A percentile compares a stretch with the other conserved stretches of the same genome.
phyloP scores from a whole-genome alignment of 2,113 vertebrate genomes.

The Casuarius casuarius region DNA sequence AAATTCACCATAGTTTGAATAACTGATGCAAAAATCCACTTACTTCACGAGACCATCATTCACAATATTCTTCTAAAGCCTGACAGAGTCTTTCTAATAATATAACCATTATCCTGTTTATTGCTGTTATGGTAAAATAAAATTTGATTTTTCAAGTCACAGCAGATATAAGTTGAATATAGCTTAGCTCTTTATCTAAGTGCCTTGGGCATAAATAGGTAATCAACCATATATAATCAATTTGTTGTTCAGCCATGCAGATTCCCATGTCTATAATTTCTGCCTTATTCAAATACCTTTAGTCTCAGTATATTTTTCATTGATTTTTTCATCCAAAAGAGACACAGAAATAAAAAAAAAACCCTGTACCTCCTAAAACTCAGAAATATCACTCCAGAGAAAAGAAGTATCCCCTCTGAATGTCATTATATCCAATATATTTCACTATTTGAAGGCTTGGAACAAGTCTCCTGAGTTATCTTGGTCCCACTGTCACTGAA shows the following conservation, averaged over 20 bases:
- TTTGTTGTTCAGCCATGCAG: conserved; percentile 49
- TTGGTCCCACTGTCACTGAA: not conserved
- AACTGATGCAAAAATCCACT: not conserved
- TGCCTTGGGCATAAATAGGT: conserved; percentile 28
- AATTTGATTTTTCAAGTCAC: conserved; percentile 54
- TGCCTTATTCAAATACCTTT: conserved; percentile 55
- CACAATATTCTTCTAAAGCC: not conserved
- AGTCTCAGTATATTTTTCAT: conserved; percentile 1
- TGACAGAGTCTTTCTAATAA: not conserved
- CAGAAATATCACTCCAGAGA: not conserved
- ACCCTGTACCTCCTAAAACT: not conserved
- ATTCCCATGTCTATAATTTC: conserved; percentile 51
- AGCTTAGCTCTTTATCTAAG: conserved; percentile 57
- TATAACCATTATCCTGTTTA: conserved; percentile 46
- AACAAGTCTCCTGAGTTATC: not conserved
- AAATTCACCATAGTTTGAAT: not conserved
- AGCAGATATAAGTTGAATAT: conserved; percentile 37
- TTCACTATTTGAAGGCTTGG: not conserved
- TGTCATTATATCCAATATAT: not conserved
- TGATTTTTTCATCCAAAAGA: not conserved
- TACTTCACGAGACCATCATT: not conserved
- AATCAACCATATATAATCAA: conserved; percentile 74
- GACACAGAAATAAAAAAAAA: not conserved
- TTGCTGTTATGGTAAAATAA: conserved; percentile 20
- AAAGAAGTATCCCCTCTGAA: not conserved